Evolutionary conservation across 2,113 vertebrate species (phyloP).

Genomic region (Nothobranchius kuhntae): DNA sequence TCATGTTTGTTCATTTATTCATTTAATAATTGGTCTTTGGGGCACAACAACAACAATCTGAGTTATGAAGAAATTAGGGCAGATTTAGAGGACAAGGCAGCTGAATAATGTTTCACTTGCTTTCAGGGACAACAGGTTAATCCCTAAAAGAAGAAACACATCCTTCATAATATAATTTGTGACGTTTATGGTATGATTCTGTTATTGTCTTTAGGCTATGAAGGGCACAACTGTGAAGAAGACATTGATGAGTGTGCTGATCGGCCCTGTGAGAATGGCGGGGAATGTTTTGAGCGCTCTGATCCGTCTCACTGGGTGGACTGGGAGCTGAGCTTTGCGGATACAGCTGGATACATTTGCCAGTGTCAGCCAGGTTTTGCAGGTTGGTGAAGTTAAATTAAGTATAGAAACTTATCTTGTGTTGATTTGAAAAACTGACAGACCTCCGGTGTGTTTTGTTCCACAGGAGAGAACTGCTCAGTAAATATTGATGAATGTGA

Average conservation of each 20-base stretch:
- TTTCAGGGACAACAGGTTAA: no score
- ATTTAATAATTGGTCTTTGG: no score
- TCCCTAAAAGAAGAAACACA: no score
- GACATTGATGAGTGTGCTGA: slow-evolving; percentile 87
- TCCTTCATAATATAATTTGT: no score
- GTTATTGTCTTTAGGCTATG: slow-evolving; percentile 79
- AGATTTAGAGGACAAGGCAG: no score
- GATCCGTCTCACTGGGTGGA: slow-evolving; percentile 81
- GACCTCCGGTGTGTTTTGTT: background rate
- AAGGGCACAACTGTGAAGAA: slow-evolving; percentile 84
- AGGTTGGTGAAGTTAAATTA: slow-evolving; percentile 31
- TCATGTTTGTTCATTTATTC: no score
- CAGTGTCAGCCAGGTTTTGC: slow-evolving; percentile 85
- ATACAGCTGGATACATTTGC: slow-evolving; percentile 87
- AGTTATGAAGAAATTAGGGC: no score
- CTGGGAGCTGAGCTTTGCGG: slow-evolving; percentile 78
- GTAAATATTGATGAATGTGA: slow-evolving; percentile 86
- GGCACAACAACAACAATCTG: no score
- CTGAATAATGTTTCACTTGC: no score
- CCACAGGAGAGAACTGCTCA: slow-evolving; percentile 86
- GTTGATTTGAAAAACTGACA: background rate
- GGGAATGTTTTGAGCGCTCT: slow-evolving; percentile 86
- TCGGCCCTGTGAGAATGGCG: slow-evolving; percentile 82
- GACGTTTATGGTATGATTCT: background rate
- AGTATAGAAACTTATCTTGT: background rate